A percentile compares a stretch with the other conserved stretches of the same genome.
Evolutionary conservation across 2,113 vertebrate species (phyloP).

Genomic region (Felis catus): F.catus_Fca126_mat1.0 CM031417.1:13558501-13559000

Average conservation of each 20-base stretch:
- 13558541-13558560: background rate
- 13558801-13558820: background rate
- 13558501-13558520: background rate
- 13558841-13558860: no score
- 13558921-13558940: background rate
- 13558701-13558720: background rate
- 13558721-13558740: background rate
- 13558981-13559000: background rate
- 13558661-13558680: background rate
- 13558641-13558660: background rate
- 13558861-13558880: background rate
- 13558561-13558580: background rate
- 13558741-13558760: background rate
- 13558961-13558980: background rate
- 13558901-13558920: background rate
- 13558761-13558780: background rate
- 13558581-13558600: background rate
- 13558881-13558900: background rate
- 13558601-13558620: background rate
- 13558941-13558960: background rate
- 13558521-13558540: background rate
- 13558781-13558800: background rate
- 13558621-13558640: background rate
- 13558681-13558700: background rate
- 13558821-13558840: background rate